phyloP scores from a whole-genome alignment of 2,888 invertebrate species.

The Conops quadrifasciatus region DNA sequence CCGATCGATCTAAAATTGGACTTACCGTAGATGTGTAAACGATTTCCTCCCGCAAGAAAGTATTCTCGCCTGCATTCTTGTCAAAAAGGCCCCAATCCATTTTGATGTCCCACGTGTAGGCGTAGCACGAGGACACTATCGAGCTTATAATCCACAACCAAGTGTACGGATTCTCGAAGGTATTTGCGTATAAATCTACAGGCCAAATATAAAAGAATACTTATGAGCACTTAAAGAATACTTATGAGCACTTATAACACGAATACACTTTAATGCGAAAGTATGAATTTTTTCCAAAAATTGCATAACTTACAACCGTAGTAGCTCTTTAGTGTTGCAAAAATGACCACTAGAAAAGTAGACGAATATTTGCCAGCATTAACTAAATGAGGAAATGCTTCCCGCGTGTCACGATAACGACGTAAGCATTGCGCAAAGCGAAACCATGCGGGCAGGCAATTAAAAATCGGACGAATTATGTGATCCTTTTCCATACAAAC shows the following conservation, averaged over 20 bases:
- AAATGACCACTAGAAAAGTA: slow-evolving; percentile 92
- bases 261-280: slow-evolving; percentile 9
- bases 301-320: slow-evolving; percentile 69
- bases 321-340: slow-evolving; percentile 76
- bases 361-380: slow-evolving; percentile 99
- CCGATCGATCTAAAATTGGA: slow-evolving; percentile 9
- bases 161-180: slow-evolving; percentile 82
- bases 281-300: slow-evolving; percentile 9
- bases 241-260: background rate
- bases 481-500: slow-evolving; percentile 77
- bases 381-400: slow-evolving; percentile 93
- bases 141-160: slow-evolving; percentile 90
- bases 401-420: slow-evolving; percentile 92
- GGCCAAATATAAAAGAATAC: slow-evolving; percentile 24
- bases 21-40: slow-evolving; percentile 91
- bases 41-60: slow-evolving; percentile 91
- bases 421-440: slow-evolving; percentile 97
- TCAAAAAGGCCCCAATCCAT: slow-evolving; percentile 99
- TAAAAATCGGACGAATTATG: slow-evolving; percentile 83
- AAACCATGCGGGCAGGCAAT: slow-evolving; percentile 96
- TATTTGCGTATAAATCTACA: slow-evolving; percentile 69
- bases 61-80: slow-evolving; percentile 88
- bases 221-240: background rate
- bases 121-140: slow-evolving; percentile 89
- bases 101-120: slow-evolving; percentile 97